Base-by-base conservation (phyloP, 92 coral and sea anemone genomes). In the Metridium senile region DNA sequence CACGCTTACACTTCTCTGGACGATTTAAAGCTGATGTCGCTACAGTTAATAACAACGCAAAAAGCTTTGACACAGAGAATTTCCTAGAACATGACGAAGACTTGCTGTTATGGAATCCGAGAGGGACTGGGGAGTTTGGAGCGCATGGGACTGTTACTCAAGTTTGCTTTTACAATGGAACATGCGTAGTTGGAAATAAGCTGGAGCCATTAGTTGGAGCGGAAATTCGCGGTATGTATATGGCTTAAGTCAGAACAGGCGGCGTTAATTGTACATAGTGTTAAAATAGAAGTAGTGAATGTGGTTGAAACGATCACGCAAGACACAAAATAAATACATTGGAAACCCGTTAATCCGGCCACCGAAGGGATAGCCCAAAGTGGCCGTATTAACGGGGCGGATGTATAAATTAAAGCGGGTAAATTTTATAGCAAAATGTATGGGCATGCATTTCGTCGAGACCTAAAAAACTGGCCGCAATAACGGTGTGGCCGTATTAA, bases 1-100 rank as follows among this genome's bases (percentile, higher is more conserved):
- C 92, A 7, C 86, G 84, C 31, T 62, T 88, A 21, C 89, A 85
- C 58, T 88, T 88, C 57, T 68, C n/a, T 54, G 92, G 92, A 1
- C 39, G 56, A 8, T 81, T 69, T 33, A 76, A 74, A 18, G 57
- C 86, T 2, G 92, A 88, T 51, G 66, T 72, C 1, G 61, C 82
- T 30, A 84, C 92, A 0, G 83, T 88, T 17, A 88, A 88, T 47
- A 88, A 88, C 79, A 19, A 53, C 7, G 78, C 75, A 0, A 16
- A 18, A 11, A 79, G 75, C 75, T 88, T 56, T 74, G 72, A 88
- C 66, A 72, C 83, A 2, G 85, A 65, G 2, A 70, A 64, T 2
- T 68, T 78, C 69, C 19, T 47, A 17, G 30, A 18, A 45, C 39
- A 33, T n/a, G 59, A 70, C n/a, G 71, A 68, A 0, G 23, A 73